phyloP scores from a whole-genome alignment of 2,888 invertebrate genomes.

The Leucoma salicis region DNA sequence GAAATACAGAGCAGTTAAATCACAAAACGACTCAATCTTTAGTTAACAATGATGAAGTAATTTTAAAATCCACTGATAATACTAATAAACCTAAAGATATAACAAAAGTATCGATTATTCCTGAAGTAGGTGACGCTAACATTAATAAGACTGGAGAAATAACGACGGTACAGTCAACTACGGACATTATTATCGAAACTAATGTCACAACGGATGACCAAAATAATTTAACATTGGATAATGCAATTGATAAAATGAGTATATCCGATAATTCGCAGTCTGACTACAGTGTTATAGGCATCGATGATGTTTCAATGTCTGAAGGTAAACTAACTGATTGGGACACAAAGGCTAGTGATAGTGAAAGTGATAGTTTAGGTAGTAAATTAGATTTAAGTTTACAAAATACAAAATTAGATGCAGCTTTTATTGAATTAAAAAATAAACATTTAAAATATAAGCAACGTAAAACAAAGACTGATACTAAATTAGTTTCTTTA shows the following conservation, averaged over 20 bases:
- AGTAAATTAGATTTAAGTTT: neutral
- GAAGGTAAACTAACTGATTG: neutral
- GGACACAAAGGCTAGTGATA: neutral
- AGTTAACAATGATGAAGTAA: neutral
- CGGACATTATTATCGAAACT: neutral
- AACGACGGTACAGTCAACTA: neutral
- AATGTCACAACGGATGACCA: neutral
- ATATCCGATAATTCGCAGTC: slow-evolving; percentile 2
- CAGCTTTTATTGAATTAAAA: neutral
- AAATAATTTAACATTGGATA: neutral
- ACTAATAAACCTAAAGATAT: neutral
- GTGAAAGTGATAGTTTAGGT: neutral
- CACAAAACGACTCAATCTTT: neutral
- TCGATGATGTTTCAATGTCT: neutral
- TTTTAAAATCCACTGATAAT: too few species aligned
- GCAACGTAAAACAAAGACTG: neutral
- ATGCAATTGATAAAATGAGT: neutral
- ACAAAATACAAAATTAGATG: neutral
- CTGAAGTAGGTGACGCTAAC: neutral
- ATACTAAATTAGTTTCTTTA: slow-evolving; percentile 5
- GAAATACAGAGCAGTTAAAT: neutral
- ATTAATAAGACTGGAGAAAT: neutral
- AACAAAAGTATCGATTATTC: neutral
- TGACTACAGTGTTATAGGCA: neutral
- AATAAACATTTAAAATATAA: neutral